Conservation (phyloP, 2,113 vertebrate species). For the Amphiprion ocellaris region DNA sequence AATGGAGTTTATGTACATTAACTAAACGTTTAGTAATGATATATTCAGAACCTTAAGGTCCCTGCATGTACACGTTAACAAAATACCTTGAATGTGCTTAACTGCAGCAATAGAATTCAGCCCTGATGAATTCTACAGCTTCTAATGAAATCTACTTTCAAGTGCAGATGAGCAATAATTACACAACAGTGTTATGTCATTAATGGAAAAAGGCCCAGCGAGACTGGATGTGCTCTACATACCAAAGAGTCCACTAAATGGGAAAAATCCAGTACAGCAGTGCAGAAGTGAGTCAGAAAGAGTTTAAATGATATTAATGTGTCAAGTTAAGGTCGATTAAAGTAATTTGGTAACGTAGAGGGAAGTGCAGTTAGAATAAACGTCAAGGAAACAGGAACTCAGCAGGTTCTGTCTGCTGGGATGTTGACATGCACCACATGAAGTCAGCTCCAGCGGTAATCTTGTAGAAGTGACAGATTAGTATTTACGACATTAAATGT, state of each 20-base stretch:
- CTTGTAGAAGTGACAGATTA: slow-evolving; percentile 65
- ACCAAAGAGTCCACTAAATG: slow-evolving; percentile 36
- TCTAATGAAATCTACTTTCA: slow-evolving; percentile 49
- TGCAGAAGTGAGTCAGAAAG: slow-evolving; percentile 7
- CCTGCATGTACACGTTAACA: neutral
- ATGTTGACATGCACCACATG: slow-evolving; percentile 56
- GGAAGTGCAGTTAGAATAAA: slow-evolving; percentile 52
- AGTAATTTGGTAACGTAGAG: slow-evolving; percentile 52
- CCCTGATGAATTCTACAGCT: slow-evolving; percentile 20
- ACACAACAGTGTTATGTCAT: slow-evolving; percentile 42
- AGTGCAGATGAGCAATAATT: slow-evolving; percentile 68
- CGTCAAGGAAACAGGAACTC: slow-evolving; percentile 52
- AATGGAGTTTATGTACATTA: slow-evolving; percentile 25
- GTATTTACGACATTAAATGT: slow-evolving; percentile 40
- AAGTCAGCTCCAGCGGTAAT: slow-evolving; percentile 52
- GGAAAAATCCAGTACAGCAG: slow-evolving; percentile 5
- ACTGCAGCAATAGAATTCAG: slow-evolving; percentile 5
- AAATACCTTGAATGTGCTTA: slow-evolving; percentile 24
- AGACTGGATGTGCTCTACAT: slow-evolving; percentile 46
- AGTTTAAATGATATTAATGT: slow-evolving; percentile 64
- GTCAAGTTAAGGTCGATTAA: slow-evolving; percentile 59
- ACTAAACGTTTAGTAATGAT: slow-evolving; percentile 22
- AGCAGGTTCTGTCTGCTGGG: slow-evolving; percentile 62
- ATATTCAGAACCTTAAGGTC: slow-evolving; percentile 1
- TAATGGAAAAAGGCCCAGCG: slow-evolving; percentile 58